Conservation (phyloP, 2,113 vertebrate species). For the Corythornis cristatus region DNA sequence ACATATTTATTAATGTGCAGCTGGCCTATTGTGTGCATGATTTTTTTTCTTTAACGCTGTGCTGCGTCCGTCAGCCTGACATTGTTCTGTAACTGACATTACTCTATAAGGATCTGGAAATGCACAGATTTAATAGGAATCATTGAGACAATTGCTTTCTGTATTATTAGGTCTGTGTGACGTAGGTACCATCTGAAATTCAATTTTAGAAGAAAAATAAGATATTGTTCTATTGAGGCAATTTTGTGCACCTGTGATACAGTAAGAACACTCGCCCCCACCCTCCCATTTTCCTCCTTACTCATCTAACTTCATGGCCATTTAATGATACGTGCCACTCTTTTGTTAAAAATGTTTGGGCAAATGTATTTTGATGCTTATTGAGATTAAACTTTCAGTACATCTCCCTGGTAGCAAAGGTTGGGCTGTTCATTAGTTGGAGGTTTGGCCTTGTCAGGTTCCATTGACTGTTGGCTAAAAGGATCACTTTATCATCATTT, state of each 20-base stretch:
- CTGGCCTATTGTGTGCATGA: slow-evolving; percentile 80
- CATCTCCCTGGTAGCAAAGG: slow-evolving; percentile 71
- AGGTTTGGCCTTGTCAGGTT: slow-evolving; percentile 86
- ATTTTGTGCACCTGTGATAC: slow-evolving; percentile 58
- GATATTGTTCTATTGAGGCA: slow-evolving; percentile 55
- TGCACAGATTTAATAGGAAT: slow-evolving; percentile 64
- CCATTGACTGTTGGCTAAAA: slow-evolving; percentile 84
- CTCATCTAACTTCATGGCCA: not conserved
- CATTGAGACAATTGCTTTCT: slow-evolving; percentile 65
- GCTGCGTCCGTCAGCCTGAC: slow-evolving; percentile 75
- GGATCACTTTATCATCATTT: slow-evolving; percentile 99
- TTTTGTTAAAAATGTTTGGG: slow-evolving; percentile 51
- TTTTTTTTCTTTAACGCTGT: slow-evolving; percentile 70
- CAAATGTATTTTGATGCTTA: slow-evolving; percentile 74
- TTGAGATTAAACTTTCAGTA: slow-evolving; percentile 74
- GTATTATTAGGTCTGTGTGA: slow-evolving; percentile 52
- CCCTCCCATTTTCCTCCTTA: not conserved
- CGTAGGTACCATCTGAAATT: slow-evolving; percentile 63
- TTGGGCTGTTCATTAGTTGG: slow-evolving; percentile 90
- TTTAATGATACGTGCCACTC: not conserved
- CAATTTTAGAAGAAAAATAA: slow-evolving; percentile 59
- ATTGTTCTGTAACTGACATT: slow-evolving; percentile 78
- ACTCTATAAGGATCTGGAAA: slow-evolving; percentile 75
- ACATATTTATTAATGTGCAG: slow-evolving; percentile 89
- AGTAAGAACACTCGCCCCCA: slow-evolving; percentile 18